phyloP scores from a whole-genome alignment of 2,113 vertebrate genomes.

The Lagopus muta region DNA sequence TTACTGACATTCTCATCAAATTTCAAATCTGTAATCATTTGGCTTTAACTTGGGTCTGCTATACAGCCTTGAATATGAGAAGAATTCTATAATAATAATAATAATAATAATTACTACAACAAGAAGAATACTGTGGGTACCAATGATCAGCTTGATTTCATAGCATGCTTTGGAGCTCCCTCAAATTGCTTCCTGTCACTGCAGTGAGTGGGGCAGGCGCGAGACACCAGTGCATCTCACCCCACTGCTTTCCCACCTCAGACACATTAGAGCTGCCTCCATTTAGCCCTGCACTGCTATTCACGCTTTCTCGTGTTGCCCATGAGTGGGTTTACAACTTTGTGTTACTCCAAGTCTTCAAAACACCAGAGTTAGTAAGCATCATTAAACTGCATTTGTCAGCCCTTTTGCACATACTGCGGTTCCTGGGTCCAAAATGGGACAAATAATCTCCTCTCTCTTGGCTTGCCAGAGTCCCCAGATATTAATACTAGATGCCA shows the following conservation, averaged over 20 bases:
- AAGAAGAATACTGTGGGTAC: neutral
- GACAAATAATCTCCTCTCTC: neutral
- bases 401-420: neutral
- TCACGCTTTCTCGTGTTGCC: neutral
- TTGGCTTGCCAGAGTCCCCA: neutral
- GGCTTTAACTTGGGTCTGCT: neutral
- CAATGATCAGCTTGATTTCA: rapidly evolving
- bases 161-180: neutral
- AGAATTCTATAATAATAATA: neutral
- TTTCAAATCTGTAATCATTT: neutral
- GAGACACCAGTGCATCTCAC: neutral
- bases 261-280: neutral
- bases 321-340: neutral
- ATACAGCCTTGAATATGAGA: neutral
- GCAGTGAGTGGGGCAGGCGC: rapidly evolving
- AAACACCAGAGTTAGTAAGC: neutral
- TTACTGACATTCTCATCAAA: neutral
- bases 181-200: neutral
- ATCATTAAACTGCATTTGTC: neutral
- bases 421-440: neutral
- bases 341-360: neutral
- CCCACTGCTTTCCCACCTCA: neutral
- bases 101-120: neutral
- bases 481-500: neutral
- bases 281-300: neutral